Percentiles rank a stretch among this genome's conserved stretches.
These are phyloP conservation scores for Babylonia areolata DNA, from an alignment of 1,140 invertebrate species.

Conservation along the genomic window DNA sequence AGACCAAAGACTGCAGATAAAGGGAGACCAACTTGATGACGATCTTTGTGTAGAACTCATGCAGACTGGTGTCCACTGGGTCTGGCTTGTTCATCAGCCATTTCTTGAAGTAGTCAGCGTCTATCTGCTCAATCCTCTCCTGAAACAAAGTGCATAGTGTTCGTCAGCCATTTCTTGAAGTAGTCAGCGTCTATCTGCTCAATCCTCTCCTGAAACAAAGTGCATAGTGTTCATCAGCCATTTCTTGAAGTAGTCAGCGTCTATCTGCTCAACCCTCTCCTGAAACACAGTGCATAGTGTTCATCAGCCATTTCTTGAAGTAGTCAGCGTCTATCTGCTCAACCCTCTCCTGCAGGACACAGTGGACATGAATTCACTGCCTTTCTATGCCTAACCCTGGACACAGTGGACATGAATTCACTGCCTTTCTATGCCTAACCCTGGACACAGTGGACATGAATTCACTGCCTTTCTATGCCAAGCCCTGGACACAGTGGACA, in stretches of 20 bases:
- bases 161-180: conserved; percentile 74
- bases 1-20: too few species aligned
- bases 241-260: neutral
- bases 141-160: conserved; percentile 47
- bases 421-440: too few species aligned
- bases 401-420: too few species aligned
- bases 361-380: too few species aligned
- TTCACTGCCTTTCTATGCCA: too few species aligned
- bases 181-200: conserved; percentile 77
- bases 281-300: too few species aligned
- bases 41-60: conserved; percentile 66
- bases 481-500: too few species aligned
- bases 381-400: too few species aligned
- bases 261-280: neutral
- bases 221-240: neutral
- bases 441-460: too few species aligned
- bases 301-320: too few species aligned
- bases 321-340: too few species aligned
- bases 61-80: conserved; percentile 62
- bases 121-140: conserved; percentile 76
- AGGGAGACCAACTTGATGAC: conserved; percentile 62
- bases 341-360: too few species aligned
- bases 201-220: conserved; percentile 72
- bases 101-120: conserved; percentile 77
- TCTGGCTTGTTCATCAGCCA: conserved; percentile 73